A percentile compares a stretch with the other conserved stretches of the same genome.
Evolutionary conservation across 64 coral and sea anemone species (phyloP).

Genomic region (Pocillopora damicornis): DNA sequence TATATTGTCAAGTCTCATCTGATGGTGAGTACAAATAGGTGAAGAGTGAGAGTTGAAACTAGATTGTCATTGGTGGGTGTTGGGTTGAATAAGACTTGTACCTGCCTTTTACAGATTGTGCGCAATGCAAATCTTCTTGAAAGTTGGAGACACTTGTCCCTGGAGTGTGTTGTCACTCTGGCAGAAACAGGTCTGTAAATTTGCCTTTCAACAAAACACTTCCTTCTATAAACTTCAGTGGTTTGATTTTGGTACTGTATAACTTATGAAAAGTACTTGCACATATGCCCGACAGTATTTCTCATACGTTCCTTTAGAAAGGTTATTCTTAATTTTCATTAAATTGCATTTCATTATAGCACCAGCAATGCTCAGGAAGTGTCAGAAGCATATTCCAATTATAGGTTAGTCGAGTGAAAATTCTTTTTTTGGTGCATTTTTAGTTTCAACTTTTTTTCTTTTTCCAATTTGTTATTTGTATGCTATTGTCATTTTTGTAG

Average conservation of each 20-base stretch:
- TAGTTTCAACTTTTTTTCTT: no score
- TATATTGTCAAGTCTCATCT: no score
- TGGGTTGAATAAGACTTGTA: no score
- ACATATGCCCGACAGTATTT: no score
- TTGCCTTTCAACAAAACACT: no score
- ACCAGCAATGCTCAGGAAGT: conserved; percentile 79
- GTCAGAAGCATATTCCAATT: conserved; percentile 65
- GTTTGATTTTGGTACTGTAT: background rate
- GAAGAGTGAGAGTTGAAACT: no score
- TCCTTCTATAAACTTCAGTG: background rate
- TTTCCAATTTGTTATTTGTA: no score
- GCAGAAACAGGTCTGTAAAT: conserved; percentile 59
- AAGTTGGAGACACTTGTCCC: conserved; percentile 59
- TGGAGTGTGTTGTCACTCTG: conserved; percentile 74
- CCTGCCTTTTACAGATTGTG: conserved; percentile 44
- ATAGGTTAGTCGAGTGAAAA: conserved; percentile 44
- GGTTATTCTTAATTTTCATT: background rate
- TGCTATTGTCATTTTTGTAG: no score
- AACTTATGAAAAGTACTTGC: no score
- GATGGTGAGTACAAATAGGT: no score
- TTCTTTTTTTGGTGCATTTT: background rate
- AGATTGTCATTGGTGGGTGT: no score
- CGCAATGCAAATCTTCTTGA: conserved; percentile 41
- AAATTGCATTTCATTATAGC: conserved; percentile 22
- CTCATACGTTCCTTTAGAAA: background rate